Percentiles rank a stretch among this genome's conserved stretches.
Evolutionary conservation across 1,140 invertebrate genomes (phyloP).

Genomic region (Cydia strobilella): DNA sequence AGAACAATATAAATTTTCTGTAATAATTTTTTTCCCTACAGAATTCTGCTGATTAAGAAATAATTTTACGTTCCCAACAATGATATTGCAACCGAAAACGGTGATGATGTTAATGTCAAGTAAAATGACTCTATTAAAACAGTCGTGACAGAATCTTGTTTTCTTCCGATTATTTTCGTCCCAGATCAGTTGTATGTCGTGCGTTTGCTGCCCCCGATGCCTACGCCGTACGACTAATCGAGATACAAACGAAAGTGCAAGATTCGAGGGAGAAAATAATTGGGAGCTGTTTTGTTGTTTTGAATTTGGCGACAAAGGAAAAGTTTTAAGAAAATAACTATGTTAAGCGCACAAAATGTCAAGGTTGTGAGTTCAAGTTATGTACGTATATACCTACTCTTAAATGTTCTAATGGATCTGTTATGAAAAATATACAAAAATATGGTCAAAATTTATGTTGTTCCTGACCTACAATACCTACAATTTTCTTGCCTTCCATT

Average conservation of each 20-base stretch:
- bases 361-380: no score
- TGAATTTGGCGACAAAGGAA: no score
- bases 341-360: no score
- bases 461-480: no score
- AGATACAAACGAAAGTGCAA: conserved; percentile 43
- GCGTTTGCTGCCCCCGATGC: conserved; percentile 36
- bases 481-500: no score
- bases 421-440: no score
- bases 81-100: background rate
- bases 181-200: conserved; percentile 36
- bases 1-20: no score
- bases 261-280: conserved; percentile 37
- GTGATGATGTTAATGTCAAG: background rate
- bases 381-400: no score
- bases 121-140: conserved; percentile 24
- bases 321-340: no score
- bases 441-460: no score
- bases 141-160: conserved; percentile 33
- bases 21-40: no score
- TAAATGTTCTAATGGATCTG: no score
- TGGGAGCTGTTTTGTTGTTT: background rate
- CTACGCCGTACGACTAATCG: conserved; percentile 19
- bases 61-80: background rate
- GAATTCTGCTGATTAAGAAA: background rate
- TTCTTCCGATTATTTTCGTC: conserved; percentile 29